A percentile compares a stretch with the other conserved stretches of the same genome.
Conservation (phyloP, 2,113 vertebrate species). For the Euleptes europaea region DNA sequence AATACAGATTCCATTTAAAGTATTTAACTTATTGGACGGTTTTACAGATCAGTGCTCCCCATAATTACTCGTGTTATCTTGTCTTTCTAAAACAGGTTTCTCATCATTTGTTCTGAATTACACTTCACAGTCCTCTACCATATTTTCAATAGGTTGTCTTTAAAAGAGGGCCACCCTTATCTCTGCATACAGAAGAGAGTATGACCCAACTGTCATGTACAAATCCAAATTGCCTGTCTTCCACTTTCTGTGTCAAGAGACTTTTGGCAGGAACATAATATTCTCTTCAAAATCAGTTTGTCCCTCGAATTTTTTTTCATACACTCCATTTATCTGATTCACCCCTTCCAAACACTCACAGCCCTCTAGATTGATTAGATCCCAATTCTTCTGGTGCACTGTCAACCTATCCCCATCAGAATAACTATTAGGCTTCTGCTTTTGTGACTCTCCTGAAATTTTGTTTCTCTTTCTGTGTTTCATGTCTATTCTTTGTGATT, state of each 20-base stretch:
- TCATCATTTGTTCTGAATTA: neutral
- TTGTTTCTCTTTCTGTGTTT: constrained; percentile 66
- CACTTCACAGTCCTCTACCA: neutral
- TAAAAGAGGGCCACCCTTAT: constrained; percentile 38
- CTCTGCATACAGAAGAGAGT: constrained; percentile 39
- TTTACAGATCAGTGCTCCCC: constrained; percentile 9
- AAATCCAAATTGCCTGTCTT: constrained; percentile 60
- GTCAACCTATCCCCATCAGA: constrained; percentile 68
- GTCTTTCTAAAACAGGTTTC: neutral
- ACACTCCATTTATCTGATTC: constrained; percentile 67
- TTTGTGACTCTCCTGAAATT: constrained; percentile 65
- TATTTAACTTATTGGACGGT: neutral
- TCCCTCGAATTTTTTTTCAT: constrained; percentile 44
- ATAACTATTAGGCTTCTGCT: constrained; percentile 69
- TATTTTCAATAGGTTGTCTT: constrained; percentile 25
- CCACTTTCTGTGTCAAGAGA: constrained; percentile 64
- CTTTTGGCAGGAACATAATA: constrained; percentile 73
- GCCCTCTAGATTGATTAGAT: constrained; percentile 67
- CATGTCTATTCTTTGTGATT: constrained; percentile 67
- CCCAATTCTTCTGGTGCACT: constrained; percentile 74
- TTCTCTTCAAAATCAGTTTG: constrained; percentile 71
- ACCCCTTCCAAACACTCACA: constrained; percentile 53
- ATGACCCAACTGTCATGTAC: constrained; percentile 56
- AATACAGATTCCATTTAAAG: neutral
- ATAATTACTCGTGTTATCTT: neutral